These are phyloP conservation scores for Willowsia nigromaculata DNA, from an alignment of 2,888 invertebrate species.

Conservation along the genomic window DNA sequence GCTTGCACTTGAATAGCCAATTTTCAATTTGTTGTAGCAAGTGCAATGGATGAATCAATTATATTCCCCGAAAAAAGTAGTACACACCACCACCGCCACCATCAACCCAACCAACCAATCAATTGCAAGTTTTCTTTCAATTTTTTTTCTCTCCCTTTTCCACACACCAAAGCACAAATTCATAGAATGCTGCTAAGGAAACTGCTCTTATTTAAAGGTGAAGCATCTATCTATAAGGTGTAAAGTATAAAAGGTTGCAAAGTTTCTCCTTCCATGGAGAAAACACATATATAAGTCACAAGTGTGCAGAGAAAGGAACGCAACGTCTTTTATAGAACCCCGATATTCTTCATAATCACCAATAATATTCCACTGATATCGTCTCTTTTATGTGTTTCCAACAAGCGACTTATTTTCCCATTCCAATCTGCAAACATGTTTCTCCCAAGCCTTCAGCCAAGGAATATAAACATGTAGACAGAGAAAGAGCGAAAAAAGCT, in stretches of 20 bases:
- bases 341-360: neutral
- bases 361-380: neutral
- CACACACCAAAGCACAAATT: no score
- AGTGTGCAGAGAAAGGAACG: no score
- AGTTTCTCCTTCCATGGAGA: no score
- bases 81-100: neutral
- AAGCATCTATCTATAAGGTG: no score
- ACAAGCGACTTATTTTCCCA: neutral
- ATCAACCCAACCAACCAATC: neutral
- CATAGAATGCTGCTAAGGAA: no score
- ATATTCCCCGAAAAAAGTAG: neutral
- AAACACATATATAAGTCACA: no score
- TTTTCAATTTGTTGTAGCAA: conserved; percentile 16
- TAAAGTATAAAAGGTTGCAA: no score
- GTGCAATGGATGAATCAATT: conserved; percentile 4
- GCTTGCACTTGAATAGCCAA: conserved; percentile 12
- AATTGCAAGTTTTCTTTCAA: neutral
- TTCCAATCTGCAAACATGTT: neutral
- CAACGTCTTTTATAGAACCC: no score
- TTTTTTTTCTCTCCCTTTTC: no score
- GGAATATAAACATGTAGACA: no score
- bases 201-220: no score
- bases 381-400: neutral
- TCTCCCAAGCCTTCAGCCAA: neutral
- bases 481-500: no score